Evolutionary conservation across 2,888 invertebrate species (phyloP), one percentile per base, ranked within the genome.

Genomic region (Alitta virens): DNA sequence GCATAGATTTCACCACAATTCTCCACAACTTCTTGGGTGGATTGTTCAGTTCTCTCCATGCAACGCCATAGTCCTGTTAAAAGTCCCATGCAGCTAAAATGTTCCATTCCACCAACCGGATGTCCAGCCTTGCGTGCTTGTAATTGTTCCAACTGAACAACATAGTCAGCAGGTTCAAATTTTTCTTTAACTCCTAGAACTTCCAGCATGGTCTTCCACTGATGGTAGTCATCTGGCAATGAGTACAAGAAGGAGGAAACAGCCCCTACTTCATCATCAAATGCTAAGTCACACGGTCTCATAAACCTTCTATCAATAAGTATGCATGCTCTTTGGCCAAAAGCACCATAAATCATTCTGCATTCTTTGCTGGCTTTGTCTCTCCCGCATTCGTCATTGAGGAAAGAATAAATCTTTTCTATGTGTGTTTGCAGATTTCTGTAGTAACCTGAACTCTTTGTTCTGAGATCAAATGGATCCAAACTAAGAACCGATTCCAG

Each of bases 1-100:
- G 74, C 60, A 46, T 64, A 70, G 24, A 72, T 51, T 24, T 50
- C 18, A 18, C 66, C 67, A 49, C 65, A 40, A 9, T 63, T 33
- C 18, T 62, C 25, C 27, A 60, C 63, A 25, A 66, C 56, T 12
- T 62, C 62, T 12, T 24, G 24, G 16, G 43, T 27, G 12, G 23
- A 52, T n/a, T 57, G 18, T 2, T 58, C 18, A 7, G 46, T 50
- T 25, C 24, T 40, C 33, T 57, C 53, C 70, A 71, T 63, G 25
- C 43, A 38, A 2, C 51, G 33, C 21, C 57, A 62, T n/a, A 70
- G 56, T 43, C 57, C 40, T 27, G 51, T 46, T 25, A 61, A 54
- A 25, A 68, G n/a, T 7, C 27, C 24, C 14, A 70, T 25, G 2
- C 60, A 46, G n/a, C 67, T 23, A 16, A 56, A 50, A 3, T 67